Base-by-base conservation (phyloP, 2,888 invertebrate species). In the Cryptus viduatorius region DNA sequence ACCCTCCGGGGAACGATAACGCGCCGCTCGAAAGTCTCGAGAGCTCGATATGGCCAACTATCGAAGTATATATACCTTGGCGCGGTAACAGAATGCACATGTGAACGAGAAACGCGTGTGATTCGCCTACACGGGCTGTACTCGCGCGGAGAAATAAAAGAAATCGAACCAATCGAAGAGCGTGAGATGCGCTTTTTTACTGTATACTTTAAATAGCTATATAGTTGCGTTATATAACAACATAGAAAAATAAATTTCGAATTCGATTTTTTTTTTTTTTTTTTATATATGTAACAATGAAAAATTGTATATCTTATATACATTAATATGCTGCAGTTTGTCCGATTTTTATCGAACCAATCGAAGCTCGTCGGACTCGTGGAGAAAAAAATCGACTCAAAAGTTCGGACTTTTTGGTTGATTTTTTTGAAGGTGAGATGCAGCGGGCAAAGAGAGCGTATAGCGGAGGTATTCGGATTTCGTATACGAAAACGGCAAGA, bases 1-100 rank as follows among this genome's bases (percentile, higher is more conserved):
- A 81, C 75, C 80, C 85, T 78, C 83, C 29, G 76, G 83, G 83
- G 85, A 81, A 69, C 73, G 80, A 85, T 85, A 83, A 80, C 72
- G 64, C 67, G 64, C 67, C 53, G 68, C 73, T 69, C 48, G 65
- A 67, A 24, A 56, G 82, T 82, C 84, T 82, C 82, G 65, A 76
- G 76, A 79, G 76, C 82, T 82, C 71, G 79, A 82, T 85, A 82
- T 85, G 82, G 82, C 78, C 76, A 83, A 83, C 73, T 69, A 85
- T 83, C 77, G 44, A 75, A 44, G 24, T 24, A 24, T 24, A 24
- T 24, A 71, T 31, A 42, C 46, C 19, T 61, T 53, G 37, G 29
- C 24, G 42, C 42, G 42, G 75, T 65, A 79, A 76, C 71, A 64
- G 46, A 42, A 76, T 73, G 71, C 56, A 42, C 65, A 56, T 50